Conservation (phyloP, 1,140 invertebrate genomes). For the Nasonia vitripennis region DNA sequence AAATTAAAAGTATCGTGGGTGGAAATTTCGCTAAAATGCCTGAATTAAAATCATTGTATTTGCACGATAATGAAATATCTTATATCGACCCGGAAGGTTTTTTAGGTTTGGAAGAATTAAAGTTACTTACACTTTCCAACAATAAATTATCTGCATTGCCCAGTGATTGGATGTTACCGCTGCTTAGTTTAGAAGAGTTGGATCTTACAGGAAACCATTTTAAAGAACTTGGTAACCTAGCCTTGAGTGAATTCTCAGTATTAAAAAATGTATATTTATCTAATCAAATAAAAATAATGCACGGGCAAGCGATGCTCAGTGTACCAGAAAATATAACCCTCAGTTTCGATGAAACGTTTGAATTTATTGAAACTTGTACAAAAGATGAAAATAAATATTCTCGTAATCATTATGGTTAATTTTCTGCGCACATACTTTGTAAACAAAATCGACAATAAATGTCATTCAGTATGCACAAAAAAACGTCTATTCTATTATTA, state of each 20-base stretch:
- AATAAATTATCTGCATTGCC: conserved; percentile 39
- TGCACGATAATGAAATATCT: conserved; percentile 39
- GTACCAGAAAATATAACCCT: conserved; percentile 32
- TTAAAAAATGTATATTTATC: conserved; percentile 44
- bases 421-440: too few relatives aligned
- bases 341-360: conserved; percentile 17
- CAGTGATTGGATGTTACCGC: not conserved
- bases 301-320: not conserved
- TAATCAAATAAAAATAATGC: conserved; percentile 27
- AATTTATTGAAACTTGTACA: not conserved
- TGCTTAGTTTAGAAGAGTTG: conserved; percentile 20
- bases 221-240: not conserved
- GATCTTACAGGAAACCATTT: conserved; percentile 48
- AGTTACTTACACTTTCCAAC: conserved; percentile 47
- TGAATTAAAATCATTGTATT: conserved; percentile 29
- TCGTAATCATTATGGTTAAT: not conserved
- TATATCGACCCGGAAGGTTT: not conserved
- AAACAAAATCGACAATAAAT: too few relatives aligned
- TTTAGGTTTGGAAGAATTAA: not conserved
- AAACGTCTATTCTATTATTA: too few relatives aligned
- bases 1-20: not conserved
- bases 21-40: not conserved
- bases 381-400: not conserved
- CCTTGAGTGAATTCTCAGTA: not conserved
- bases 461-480: too few relatives aligned